These are phyloP conservation scores for Aphelocoma californica DNA, from an alignment of 2,797 vertebrate genomes.

Conservation along the genomic window DNA sequence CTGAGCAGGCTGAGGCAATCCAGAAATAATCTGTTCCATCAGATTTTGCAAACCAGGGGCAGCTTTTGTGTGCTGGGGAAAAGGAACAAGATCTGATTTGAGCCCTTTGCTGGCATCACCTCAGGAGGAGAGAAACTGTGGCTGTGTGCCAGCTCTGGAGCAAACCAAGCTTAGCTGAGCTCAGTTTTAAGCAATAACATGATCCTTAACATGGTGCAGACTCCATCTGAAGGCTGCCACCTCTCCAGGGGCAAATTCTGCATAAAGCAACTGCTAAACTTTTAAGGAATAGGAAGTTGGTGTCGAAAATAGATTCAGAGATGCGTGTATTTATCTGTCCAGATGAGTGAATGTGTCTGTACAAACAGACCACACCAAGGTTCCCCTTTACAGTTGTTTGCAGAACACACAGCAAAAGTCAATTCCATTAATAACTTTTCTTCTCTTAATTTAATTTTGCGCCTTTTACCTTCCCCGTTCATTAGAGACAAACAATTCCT, in stretches of 20 bases:
- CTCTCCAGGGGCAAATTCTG: background rate
- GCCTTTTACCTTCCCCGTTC: background rate
- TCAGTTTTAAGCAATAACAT: accelerated
- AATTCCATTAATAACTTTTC: background rate
- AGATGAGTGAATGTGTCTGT: background rate
- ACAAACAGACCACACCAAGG: background rate
- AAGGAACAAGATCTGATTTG: background rate
- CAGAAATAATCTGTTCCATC: background rate
- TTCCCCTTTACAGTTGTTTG: background rate
- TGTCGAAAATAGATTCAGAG: background rate
- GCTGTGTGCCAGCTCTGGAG: background rate
- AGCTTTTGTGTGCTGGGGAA: background rate
- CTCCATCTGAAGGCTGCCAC: background rate
- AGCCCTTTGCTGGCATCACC: background rate
- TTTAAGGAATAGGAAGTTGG: background rate
- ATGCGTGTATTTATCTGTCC: background rate
- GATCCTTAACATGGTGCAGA: background rate
- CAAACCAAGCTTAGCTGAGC: accelerated
- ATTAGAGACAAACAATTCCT: background rate
- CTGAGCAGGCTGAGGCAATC: background rate
- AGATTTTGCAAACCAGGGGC: background rate
- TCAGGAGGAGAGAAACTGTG: background rate
- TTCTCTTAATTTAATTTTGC: background rate
- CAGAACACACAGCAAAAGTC: background rate
- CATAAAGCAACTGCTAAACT: background rate